Conservation (phyloP, 2,113 vertebrate species). For the Podarcis muralis region DNA sequence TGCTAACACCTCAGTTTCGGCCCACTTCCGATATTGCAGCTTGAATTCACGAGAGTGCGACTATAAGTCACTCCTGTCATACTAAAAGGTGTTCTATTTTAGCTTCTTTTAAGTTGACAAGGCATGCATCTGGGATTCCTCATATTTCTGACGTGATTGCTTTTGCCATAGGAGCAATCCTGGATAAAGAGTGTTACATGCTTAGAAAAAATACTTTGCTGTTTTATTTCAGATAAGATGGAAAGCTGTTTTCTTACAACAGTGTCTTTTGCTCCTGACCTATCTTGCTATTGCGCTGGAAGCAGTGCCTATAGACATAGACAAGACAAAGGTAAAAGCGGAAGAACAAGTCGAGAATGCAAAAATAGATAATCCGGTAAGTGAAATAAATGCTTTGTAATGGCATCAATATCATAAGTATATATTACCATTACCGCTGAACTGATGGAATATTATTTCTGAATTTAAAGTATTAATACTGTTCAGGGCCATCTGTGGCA, state of each 20-base stretch:
- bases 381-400: slow-evolving; percentile 46
- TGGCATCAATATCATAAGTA: not conserved
- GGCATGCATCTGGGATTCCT: not conserved
- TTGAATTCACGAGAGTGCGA: not conserved
- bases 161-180: not conserved
- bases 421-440: not conserved
- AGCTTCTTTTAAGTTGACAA: not conserved
- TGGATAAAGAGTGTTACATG: not conserved
- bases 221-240: slow-evolving; percentile 83
- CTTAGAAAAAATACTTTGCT: slow-evolving; percentile 14
- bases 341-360: slow-evolving; percentile 77
- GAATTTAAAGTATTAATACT: not conserved
- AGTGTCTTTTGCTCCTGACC: slow-evolving; percentile 75
- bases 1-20: not conserved
- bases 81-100: not conserved
- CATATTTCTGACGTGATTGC: not conserved
- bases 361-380: slow-evolving; percentile 86
- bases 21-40: not conserved
- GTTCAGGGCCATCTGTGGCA: not conserved
- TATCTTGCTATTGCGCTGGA: slow-evolving; percentile 76
- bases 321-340: slow-evolving; percentile 89
- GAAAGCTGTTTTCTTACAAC: slow-evolving; percentile 59
- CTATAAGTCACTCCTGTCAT: not conserved
- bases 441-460: not conserved
- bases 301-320: slow-evolving; percentile 91